These are phyloP conservation scores for Athrips mouffetella DNA, from an alignment of 2,888 invertebrate species.

Conservation along the genomic window DNA sequence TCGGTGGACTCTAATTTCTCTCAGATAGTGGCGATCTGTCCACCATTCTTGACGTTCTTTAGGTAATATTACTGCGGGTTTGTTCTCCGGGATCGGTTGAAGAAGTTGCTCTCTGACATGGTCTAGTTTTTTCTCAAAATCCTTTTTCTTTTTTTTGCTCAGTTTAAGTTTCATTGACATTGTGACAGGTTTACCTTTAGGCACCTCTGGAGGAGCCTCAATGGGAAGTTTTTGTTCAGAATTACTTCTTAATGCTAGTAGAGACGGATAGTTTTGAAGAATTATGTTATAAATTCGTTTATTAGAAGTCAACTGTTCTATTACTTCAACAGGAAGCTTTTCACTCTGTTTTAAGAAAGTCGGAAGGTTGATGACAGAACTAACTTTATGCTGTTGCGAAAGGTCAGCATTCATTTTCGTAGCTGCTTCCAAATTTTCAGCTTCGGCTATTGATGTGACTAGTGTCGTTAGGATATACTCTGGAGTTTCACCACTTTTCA, in stretches of 20 bases:
- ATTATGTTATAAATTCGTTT: constrained; percentile 83
- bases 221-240: constrained; percentile 80
- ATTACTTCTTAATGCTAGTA: constrained; percentile 80
- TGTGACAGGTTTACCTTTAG: constrained; percentile 75
- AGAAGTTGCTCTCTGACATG: constrained; percentile 59
- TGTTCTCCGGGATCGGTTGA: constrained; percentile 68
- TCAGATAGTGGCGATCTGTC: constrained; percentile 82
- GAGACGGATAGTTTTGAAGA: constrained; percentile 84
- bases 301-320: constrained; percentile 81
- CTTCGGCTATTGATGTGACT: constrained; percentile 78
- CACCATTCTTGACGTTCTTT: constrained; percentile 61
- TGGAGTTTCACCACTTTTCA: constrained; percentile 84
- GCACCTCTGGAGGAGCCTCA: constrained; percentile 43
- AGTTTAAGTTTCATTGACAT: constrained; percentile 81
- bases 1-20: constrained; percentile 84
- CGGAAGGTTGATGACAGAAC: constrained; percentile 87
- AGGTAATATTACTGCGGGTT: constrained; percentile 48
- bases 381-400: constrained; percentile 62
- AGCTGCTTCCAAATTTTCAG: constrained; percentile 65
- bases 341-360: constrained; percentile 87
- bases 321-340: constrained; percentile 84
- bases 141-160: constrained; percentile 52
- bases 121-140: constrained; percentile 64
- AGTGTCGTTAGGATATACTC: constrained; percentile 81
- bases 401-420: constrained; percentile 70